These are phyloP conservation scores for Lasioglossum leucozonium DNA, from an alignment of 2,888 invertebrate species.

Conservation along the genomic window DNA sequence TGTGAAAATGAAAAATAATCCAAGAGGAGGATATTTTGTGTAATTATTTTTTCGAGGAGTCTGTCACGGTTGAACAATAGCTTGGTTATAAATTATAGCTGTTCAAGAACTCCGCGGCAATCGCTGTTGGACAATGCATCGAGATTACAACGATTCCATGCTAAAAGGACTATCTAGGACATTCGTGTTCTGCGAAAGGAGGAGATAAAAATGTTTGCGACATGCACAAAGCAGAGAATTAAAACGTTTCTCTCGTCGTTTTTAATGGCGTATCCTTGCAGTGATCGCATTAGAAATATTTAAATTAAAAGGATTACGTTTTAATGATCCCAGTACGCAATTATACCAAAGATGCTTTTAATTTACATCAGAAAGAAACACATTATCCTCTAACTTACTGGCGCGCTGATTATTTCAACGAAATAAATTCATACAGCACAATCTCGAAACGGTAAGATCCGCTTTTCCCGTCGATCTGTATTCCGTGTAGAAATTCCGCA, in stretches of 20 bases:
- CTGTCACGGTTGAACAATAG: too few relatives aligned
- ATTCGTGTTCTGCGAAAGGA: background rate
- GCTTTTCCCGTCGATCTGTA: background rate
- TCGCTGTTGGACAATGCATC: background rate
- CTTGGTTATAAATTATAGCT: background rate
- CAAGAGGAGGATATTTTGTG: too few relatives aligned
- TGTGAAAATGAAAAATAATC: too few relatives aligned
- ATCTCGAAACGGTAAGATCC: background rate
- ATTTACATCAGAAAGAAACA: background rate
- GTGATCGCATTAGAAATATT: background rate
- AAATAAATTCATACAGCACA: background rate
- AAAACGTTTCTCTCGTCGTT: background rate
- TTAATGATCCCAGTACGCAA: background rate
- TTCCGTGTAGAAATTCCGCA: background rate
- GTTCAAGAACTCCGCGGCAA: background rate
- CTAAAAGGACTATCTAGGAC: background rate
- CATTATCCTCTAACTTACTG: background rate
- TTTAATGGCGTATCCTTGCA: background rate
- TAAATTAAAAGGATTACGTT: slow-evolving; percentile 1
- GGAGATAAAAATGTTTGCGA: background rate
- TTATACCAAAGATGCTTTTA: background rate
- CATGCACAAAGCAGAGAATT: background rate
- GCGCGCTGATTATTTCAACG: background rate
- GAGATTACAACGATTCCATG: background rate
- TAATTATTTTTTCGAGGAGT: too few relatives aligned